Base-by-base conservation (phyloP, 1,140 invertebrate genomes). In the Grapholita molesta region DNA sequence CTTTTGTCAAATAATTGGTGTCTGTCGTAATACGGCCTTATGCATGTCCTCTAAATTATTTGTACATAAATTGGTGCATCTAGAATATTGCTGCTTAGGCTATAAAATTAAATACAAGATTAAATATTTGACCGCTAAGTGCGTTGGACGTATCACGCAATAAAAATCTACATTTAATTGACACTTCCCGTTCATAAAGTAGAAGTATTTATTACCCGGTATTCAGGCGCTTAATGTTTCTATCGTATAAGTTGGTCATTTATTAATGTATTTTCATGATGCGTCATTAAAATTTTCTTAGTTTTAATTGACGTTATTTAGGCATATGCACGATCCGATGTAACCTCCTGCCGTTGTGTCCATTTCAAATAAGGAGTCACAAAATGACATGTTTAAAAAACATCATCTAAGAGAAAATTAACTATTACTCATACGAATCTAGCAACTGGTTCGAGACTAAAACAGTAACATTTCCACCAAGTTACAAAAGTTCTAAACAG, bases 41-140 rank as follows among this genome's bases (percentile, higher is more conserved):
- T 35, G 33, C 33, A 12, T 9, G 1, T 12, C 9, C 11, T 35
- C 11, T 12, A 2, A 12, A 35, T 35, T 35, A 35, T 53, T 53
- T 53, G 52, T 53, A 53, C 23, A 53, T 53, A 53, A 53, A 53
- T 23, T 53, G 52, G 52, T 57, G 24, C 53, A 57, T 30, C 24
- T 25, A 24, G 33, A 35, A 35, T n/a, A 2, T 15, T 57, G 53
- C 53, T 55, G 24, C 12, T n/a, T 28, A 30, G 11, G 38, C 3
- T 42, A 42, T n/a, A 42, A 42, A n/a, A 42, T 42, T 53, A 53
- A 53, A 53, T 57, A n/a, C 24, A 57, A 25, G 23, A 57, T 25
- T 25, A 28, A 25, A 25, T 5, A 25, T 23, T n/a, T 4, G 15
- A 52, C 11, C 53, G 12, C 53, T 57, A 57, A 28, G 53, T 24